phyloP scores from a whole-genome alignment of 2,888 invertebrate species.

The Argynnis bischoffii region DNA sequence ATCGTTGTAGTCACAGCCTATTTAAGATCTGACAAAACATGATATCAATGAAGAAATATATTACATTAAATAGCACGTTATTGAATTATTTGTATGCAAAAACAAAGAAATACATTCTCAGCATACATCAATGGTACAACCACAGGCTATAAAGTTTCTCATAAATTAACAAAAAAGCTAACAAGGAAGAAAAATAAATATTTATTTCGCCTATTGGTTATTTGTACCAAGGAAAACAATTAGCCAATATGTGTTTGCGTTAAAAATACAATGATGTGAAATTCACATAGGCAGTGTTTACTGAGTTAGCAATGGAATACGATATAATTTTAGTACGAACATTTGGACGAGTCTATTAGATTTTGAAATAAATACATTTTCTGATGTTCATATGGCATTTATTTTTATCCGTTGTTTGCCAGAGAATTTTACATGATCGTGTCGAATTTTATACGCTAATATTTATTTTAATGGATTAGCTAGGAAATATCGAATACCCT shows the following conservation, averaged over 20 bases:
- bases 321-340: no score
- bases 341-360: no score
- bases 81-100: constrained; percentile 25
- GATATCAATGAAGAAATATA: constrained; percentile 40
- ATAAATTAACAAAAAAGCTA: constrained; percentile 31
- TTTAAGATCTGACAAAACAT: constrained; percentile 56
- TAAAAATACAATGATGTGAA: no score
- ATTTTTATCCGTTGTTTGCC: no score
- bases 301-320: no score
- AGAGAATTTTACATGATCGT: no score
- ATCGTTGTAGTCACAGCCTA: constrained; percentile 56
- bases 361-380: not conserved
- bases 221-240: not conserved
- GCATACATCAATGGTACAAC: constrained; percentile 31
- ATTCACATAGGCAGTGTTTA: no score
- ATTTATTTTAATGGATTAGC: no score
- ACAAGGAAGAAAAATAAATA: constrained; percentile 29
- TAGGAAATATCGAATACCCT: no score
- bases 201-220: constrained; percentile 4
- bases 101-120: constrained; percentile 19
- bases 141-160: constrained; percentile 32
- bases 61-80: constrained; percentile 24
- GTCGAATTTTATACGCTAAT: no score
- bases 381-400: not conserved
- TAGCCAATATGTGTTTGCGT: no score